Base-by-base conservation (phyloP, 2,888 invertebrate genomes). In the Pocota personata region DNA sequence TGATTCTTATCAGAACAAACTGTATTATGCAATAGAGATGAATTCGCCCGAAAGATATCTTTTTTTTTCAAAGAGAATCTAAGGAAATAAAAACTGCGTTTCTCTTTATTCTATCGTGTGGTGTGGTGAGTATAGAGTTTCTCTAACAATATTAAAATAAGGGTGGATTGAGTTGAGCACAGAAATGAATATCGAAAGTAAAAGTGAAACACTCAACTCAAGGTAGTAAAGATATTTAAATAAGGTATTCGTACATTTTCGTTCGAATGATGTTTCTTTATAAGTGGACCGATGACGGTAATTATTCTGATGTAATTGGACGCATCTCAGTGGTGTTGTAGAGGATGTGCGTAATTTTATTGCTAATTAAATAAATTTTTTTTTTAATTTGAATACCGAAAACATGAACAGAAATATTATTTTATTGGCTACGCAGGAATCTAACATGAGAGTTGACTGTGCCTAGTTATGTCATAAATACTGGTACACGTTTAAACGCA, bases 1-100 rank as follows among this genome's bases (percentile, higher is more conserved):
- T n/a, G 3, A 37, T 80, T 82, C 77, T 82, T 82, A 76, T 82
- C 77, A 77, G 46, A 69, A 35, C n/a, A 21, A 14, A 46, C 14
- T 12, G 4, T 73, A 50, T 77, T 69, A 71, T 55, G 57, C 43
- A 69, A 64, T n/a, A 4, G 0, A 72, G 5, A 46, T 35, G 10
- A 64, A 82, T 76, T 76, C 76, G 64, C 76, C 55, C 3, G 3
- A 8, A 35, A 21, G 4, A 0, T 1, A 14, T 55, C 27, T 12
- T 6, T 16, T 19, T n/a, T n/a, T n/a, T 5, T 5, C 24, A 21
- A 24, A 66, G 76, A 66, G 76, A 62, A 48, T 1, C 8, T 0
- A 14, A 24, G 4, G 24, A 24, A 24, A 24, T 24, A 24, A 24
- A 24, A n/a, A n/a, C n/a, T 24, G 2, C 24, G 8, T 14, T 21